Conservation (phyloP, 1,140 invertebrate species). For the Delia radicum region DNA sequence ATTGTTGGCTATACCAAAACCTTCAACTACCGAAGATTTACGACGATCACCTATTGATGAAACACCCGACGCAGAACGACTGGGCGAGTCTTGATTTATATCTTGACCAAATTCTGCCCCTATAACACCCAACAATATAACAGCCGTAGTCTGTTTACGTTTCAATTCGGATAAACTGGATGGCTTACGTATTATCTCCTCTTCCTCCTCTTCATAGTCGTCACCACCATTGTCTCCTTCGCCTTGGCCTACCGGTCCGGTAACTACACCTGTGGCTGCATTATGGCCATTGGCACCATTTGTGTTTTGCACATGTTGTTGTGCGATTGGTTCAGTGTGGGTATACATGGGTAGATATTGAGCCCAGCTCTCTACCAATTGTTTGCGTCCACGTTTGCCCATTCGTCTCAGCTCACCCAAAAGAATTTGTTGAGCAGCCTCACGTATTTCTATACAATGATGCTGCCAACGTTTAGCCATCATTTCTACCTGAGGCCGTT, state of each 20-base stretch:
- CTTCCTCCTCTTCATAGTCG: conserved; percentile 84
- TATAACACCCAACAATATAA: conserved; percentile 94
- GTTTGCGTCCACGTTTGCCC: conserved; percentile 88
- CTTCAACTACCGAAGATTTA: conserved; percentile 84
- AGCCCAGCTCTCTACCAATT: conserved; percentile 92
- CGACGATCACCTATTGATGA: conserved; percentile 64
- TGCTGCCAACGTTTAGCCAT: conserved; percentile 98
- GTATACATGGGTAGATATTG: conserved; percentile 89
- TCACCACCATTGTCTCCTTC: conserved; percentile 57
- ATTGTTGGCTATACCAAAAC: conserved; percentile 87
- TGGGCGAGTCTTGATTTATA: conserved; percentile 66
- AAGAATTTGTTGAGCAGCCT: conserved; percentile 93
- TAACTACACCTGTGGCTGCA: conserved; percentile 2
- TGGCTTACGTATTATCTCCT: conserved; percentile 74
- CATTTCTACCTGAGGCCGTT: conserved; percentile 93
- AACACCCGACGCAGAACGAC: conserved; percentile 56
- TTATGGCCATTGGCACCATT: conserved; percentile 32
- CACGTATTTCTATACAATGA: conserved; percentile 93
- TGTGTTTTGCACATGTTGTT: conserved; percentile 55
- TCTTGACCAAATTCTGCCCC: conserved; percentile 97
- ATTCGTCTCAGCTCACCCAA: conserved; percentile 88
- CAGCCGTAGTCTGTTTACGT: conserved; percentile 94
- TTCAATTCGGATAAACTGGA: conserved; percentile 85
- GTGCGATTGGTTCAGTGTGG: conserved; percentile 68
- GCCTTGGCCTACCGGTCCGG: conserved; percentile 6